These are phyloP conservation scores for Teleopsis dalmanni DNA, from an alignment of 1,140 invertebrate genomes.

Conservation along the genomic window DNA sequence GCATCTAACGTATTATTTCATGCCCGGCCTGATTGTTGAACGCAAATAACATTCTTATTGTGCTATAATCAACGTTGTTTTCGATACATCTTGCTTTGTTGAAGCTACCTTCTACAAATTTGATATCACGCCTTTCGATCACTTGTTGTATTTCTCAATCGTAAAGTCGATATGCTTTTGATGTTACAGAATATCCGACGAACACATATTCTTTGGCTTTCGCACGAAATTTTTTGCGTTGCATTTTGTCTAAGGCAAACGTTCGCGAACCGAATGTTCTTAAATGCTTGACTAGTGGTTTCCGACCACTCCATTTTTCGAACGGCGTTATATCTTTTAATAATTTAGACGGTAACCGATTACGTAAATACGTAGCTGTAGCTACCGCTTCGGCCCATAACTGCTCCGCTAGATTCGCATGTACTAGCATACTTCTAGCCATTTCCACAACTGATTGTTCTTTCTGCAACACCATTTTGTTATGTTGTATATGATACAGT, in stretches of 20 bases:
- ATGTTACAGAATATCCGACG: constrained; percentile 42
- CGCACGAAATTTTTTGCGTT: constrained; percentile 31
- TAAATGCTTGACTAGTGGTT: constrained; percentile 32
- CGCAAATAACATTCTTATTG: too few species aligned
- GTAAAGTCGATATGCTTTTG: constrained; percentile 41
- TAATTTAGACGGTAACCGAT: constrained; percentile 17
- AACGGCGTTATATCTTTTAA: constrained; percentile 23
- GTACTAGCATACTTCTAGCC: constrained; percentile 34
- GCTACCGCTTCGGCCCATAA: constrained; percentile 24
- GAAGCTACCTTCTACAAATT: too few species aligned
- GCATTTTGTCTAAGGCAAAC: constrained; percentile 35
- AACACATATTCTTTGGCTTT: constrained; percentile 36
- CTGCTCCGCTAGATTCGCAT: constrained; percentile 26
- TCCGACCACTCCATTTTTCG: constrained; percentile 35
- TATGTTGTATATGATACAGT: constrained; percentile 31
- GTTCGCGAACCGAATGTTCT: constrained; percentile 31
- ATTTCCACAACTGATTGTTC: constrained; percentile 28
- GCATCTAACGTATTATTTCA: too few species aligned
- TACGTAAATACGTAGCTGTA: constrained; percentile 18
- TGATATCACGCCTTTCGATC: too few species aligned
- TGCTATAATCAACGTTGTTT: too few species aligned
- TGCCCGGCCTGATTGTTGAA: too few species aligned
- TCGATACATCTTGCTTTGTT: too few species aligned
- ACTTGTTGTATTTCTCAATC: constrained; percentile 22
- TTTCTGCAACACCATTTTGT: constrained; percentile 35